Evolutionary conservation across 1,140 invertebrate genomes (phyloP), one percentile per base, ranked within the genome.

Genomic region (Neodiprion pinetum): DNA sequence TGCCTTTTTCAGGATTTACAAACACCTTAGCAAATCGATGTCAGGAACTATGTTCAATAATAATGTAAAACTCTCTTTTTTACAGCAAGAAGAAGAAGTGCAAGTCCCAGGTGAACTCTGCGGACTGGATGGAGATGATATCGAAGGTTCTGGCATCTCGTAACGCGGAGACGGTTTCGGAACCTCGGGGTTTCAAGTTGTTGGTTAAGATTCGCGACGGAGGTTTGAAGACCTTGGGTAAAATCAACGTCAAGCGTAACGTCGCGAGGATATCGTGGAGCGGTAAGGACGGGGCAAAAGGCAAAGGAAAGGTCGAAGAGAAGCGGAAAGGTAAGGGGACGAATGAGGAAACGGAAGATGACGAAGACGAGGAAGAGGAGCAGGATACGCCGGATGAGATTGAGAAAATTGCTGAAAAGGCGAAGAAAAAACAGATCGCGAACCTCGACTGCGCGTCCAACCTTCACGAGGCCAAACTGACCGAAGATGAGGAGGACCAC

Each of bases 1-100:
- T 21, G 17, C 17, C 17, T 21, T 21, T 21, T 21, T 21, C 17
- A 21, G 17, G 17, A 21, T 21, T 21, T 21, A 21, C 0, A 21
- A 21, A 21, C 17, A 21, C 17, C 17, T 21, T 21, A 21, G 17
- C 17, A 21, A 21, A 21, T 21, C 17, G 17, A 21, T 21, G 17
- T 21, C 17, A 21, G 17, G 17, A 21, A 21, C 17, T 21, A 21
- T 21, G 17, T 1, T 21, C 17, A 21, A n/a, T n/a, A 21, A 21
- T 21, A 21, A 21, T 1, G 17, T n/a, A 21, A 21, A 21, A 21
- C 17, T 21, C 17, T 21, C 17, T 21, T 21, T 67, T 65, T 73
- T 75, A 8, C 21, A 88, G 87, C 67, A 84, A 84, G 68, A 86
- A 87, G 72, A 86, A 87, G 73, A 86, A 86, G 40, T 88, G 87